Evolutionary conservation across 37 sponge, comb jelly and placozoan genomes (phyloP).

Genomic region (Cladorhizidae sp.): DNA sequence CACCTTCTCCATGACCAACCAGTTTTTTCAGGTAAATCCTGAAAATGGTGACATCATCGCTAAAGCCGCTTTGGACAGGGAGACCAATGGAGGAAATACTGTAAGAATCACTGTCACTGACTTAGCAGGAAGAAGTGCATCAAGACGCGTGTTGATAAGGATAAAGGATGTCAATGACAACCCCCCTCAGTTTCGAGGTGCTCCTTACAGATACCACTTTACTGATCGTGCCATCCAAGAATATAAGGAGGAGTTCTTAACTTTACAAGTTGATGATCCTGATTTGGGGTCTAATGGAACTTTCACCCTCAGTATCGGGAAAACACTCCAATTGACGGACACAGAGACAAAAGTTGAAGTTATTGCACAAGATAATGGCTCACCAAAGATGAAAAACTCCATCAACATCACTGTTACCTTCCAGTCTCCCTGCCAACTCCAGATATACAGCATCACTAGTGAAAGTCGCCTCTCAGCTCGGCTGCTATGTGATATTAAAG

Average conservation of each 20-base stretch:
- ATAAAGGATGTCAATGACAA: conserved; percentile 80
- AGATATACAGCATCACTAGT: conserved; percentile 14
- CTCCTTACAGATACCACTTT: background rate
- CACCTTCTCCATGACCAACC: conserved; percentile 40
- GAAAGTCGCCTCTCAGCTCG: background rate
- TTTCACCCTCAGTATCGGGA: conserved; percentile 25
- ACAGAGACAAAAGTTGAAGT: conserved; percentile 19
- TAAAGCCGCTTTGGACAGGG: conserved; percentile 29
- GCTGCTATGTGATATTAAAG: conserved; percentile 16
- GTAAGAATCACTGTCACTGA: conserved; percentile 46
- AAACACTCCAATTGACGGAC: background rate
- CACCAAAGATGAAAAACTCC: conserved; percentile 12
- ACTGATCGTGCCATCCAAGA: background rate
- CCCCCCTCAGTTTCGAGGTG: conserved; percentile 41
- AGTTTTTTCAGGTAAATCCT: conserved; percentile 22
- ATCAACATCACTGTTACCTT: conserved; percentile 38
- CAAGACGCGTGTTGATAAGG: conserved; percentile 1
- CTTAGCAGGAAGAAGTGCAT: background rate
- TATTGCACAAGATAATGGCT: conserved; percentile 55
- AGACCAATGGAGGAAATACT: background rate
- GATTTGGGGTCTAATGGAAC: conserved; percentile 59
- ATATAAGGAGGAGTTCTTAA: background rate
- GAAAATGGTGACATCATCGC: conserved; percentile 16
- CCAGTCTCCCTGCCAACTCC: conserved; percentile 20
- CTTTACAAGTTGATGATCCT: conserved; percentile 41